Conservation (phyloP, 2,113 vertebrate species). For the Microcebus tavaratra region DNA sequence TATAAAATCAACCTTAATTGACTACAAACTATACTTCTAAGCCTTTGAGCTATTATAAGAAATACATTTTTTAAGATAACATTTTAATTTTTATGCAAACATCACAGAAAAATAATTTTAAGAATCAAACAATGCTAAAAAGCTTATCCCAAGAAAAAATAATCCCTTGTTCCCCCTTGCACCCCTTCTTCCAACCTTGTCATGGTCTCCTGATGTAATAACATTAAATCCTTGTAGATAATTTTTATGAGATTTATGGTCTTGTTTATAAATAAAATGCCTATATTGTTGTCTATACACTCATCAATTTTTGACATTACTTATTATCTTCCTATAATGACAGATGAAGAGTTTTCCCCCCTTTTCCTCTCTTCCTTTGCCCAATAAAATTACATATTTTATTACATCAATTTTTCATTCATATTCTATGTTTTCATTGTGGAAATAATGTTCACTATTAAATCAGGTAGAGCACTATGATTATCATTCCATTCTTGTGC, state of each 20-base stretch:
- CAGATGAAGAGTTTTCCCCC: neutral
- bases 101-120: neutral
- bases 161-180: neutral
- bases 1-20: neutral
- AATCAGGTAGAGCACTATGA: neutral
- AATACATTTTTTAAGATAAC: neutral
- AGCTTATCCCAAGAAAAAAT: conserved; percentile 1
- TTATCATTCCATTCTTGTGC: neutral
- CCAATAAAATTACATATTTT: neutral
- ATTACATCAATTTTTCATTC: neutral
- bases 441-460: neutral
- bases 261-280: conserved; percentile 14
- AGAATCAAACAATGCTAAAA: neutral
- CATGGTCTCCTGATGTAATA: neutral
- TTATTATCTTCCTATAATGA: neutral
- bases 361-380: neutral
- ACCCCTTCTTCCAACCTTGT: neutral
- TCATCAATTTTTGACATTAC: neutral
- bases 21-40: neutral
- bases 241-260: neutral
- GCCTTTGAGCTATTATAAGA: neutral
- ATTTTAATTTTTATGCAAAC: conserved; percentile 19
- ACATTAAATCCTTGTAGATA: neutral
- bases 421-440: neutral
- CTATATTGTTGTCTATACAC: neutral